Conservation (phyloP, 2,888 invertebrate genomes). For the Bellardia bayeri region DNA sequence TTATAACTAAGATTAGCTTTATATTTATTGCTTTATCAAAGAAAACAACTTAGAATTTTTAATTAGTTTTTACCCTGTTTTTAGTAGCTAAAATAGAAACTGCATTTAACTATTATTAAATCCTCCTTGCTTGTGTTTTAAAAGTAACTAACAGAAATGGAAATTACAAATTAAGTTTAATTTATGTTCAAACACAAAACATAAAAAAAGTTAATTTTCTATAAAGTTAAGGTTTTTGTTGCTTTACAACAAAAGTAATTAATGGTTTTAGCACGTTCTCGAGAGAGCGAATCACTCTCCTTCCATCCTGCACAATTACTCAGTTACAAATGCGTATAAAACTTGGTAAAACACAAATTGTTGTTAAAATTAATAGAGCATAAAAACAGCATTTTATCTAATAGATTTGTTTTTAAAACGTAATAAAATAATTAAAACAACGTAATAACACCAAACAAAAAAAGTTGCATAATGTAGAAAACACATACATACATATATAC, state of each 20-base stretch:
- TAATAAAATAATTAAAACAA: conserved; percentile 7
- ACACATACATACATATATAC: no score
- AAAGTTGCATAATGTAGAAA: not conserved
- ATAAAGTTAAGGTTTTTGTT: conserved; percentile 11
- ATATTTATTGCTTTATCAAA: not conserved
- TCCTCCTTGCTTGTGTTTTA: not conserved
- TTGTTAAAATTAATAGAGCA: conserved; percentile 9
- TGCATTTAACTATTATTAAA: conserved; percentile 30
- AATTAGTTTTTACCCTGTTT: not conserved
- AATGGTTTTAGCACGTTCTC: conserved; percentile 11
- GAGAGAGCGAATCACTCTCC: not conserved
- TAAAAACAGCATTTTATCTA: conserved; percentile 28
- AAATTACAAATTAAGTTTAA: conserved; percentile 11
- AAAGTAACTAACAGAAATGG: not conserved
- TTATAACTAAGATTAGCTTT: not conserved
- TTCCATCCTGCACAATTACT: not conserved
- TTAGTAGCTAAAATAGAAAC: conserved; percentile 7
- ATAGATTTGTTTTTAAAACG: conserved; percentile 9
- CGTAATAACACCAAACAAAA: not conserved
- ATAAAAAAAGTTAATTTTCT: conserved; percentile 32
- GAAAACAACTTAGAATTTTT: not conserved
- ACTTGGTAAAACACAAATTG: not conserved
- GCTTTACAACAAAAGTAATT: conserved; percentile 27
- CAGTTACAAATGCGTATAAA: not conserved
- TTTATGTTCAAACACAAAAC: conserved; percentile 6